phyloP scores from a whole-genome alignment of 2,797 vertebrate species.

The Cynopterus sphinx region DNA sequence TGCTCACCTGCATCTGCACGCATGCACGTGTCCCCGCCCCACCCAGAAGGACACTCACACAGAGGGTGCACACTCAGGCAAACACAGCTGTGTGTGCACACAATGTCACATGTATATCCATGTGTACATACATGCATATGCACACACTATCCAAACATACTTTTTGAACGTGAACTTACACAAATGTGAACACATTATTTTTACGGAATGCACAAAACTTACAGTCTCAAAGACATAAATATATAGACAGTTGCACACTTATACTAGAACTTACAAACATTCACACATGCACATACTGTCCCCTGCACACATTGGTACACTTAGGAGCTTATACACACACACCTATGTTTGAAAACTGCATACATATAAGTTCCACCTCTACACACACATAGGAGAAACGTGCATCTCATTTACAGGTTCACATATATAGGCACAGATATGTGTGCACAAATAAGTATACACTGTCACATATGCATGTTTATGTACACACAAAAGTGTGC shows the following conservation, averaged over 20 bases:
- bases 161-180: neutral
- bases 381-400: neutral
- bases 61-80: neutral
- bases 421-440: neutral
- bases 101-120: neutral
- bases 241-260: neutral
- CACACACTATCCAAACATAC: neutral
- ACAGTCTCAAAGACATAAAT: neutral
- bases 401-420: neutral
- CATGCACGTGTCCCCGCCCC: rapidly evolving
- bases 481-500: neutral
- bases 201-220: neutral
- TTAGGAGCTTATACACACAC: neutral
- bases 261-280: neutral
- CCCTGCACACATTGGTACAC: neutral
- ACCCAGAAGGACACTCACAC: neutral
- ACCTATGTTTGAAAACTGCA: neutral
- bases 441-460: neutral
- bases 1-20: rapidly evolving
- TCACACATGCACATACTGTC: neutral
- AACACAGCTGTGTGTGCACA: neutral
- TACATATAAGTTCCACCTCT: neutral
- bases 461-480: neutral
- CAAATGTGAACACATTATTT: neutral
- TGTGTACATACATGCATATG: no score